A percentile compares a stretch with the other conserved stretches of the same genome.
phyloP scores from a whole-genome alignment of 2,113 vertebrate species.

The Stegostoma tigrinum region DNA sequence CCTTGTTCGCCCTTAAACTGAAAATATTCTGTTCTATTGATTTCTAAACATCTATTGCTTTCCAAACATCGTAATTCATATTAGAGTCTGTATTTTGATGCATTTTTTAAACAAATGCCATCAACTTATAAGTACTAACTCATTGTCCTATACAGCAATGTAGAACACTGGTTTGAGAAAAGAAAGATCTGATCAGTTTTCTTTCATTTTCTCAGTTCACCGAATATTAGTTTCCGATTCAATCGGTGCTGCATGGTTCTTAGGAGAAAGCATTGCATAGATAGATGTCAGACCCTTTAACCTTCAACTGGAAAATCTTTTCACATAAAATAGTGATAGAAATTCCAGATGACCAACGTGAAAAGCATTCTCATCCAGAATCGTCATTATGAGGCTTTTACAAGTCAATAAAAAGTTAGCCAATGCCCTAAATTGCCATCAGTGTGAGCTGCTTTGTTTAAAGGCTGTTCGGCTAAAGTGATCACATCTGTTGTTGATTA shows the following conservation, averaged over 20 bases:
- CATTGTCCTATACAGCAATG: background rate
- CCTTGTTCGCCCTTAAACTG: background rate
- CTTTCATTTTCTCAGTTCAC: background rate
- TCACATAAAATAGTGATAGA: constrained; percentile 31
- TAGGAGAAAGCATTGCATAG: background rate
- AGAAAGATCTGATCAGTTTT: background rate
- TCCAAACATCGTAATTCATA: background rate
- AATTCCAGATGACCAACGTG: constrained; percentile 35
- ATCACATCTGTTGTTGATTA: constrained; percentile 32
- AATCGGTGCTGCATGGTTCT: background rate
- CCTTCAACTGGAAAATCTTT: constrained; percentile 14
- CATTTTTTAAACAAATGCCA: background rate
- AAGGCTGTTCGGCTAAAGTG: constrained; percentile 11
- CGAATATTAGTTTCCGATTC: background rate
- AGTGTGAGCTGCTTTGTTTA: constrained; percentile 25
- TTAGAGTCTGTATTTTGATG: background rate
- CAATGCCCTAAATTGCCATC: constrained; percentile 27
- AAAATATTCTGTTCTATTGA: background rate
- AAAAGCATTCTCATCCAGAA: constrained; percentile 12
- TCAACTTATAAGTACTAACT: background rate
- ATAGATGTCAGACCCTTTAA: constrained; percentile 8
- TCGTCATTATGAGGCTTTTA: constrained; percentile 31
- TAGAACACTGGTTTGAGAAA: background rate
- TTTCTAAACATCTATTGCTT: background rate
- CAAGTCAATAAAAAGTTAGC: constrained; percentile 33